Base-by-base conservation (phyloP, 2,888 invertebrate genomes). In the Stratiomys singularior region DNA sequence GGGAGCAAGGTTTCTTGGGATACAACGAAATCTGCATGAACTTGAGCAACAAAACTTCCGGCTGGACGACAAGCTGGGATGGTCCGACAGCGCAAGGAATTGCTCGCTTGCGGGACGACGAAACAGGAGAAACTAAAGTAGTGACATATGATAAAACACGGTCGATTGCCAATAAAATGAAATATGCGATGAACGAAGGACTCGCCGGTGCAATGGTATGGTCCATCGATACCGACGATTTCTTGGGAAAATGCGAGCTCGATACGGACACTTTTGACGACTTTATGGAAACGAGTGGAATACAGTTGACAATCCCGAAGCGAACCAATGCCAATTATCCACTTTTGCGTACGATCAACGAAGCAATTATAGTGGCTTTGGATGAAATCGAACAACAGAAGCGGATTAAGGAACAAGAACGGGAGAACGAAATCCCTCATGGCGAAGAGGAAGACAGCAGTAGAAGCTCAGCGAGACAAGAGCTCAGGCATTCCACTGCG, bases 151-250 rank as follows among this genome's bases (percentile, higher is more conserved):
- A 96, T 82, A 92, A 94, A 83, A 89, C 91, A 0, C 89, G 90
- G 25, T 94, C 95, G 15, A 91, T 96, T 64, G 90, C 89, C 25
- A 89, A 90, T 56, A 96, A 96, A 90, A 92, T 95, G 80, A 84
- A 90, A 84, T 90, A 90, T 83, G 92, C 92, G 0, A 89, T 92
- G 83, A 89, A 89, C 79, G 89, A 91, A 81, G 89, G 89, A 2
- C 86, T 96, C 0, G 94, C 92, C 0, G 96, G 96, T 1, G 90
- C 93, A 0, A 96, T 96, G 95, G 91, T 95, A 4, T 96, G 96
- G 96, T 94, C 95, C 47, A 91, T 96, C 47, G 96, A 96, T 85
- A 96, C 95, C 0, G 96, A 96, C 81, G 96, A 96, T 86, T 96
- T 95, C 85, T 88, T 88, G 25, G 95, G 95, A 0, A 89, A 89